Evolutionary conservation across 1,140 invertebrate genomes (phyloP).

Genomic region (Drosophila micromelanica): DNA sequence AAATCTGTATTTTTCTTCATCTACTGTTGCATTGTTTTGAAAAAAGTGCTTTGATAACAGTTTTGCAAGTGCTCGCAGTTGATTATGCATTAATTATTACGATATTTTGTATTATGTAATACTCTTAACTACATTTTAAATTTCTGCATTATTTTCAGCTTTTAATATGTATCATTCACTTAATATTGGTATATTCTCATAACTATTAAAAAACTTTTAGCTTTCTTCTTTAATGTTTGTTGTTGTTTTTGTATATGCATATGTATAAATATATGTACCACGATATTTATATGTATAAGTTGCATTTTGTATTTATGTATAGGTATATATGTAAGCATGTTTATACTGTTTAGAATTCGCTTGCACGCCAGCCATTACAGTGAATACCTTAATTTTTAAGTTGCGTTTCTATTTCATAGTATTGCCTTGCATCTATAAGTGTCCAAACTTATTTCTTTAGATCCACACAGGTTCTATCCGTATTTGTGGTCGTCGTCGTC

Average conservation of each 20-base stretch:
- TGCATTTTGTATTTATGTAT: conserved; percentile 33
- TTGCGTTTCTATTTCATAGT: conserved; percentile 26
- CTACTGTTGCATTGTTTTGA: conserved; percentile 33
- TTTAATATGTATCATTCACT: conserved; percentile 72
- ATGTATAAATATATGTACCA: conserved; percentile 68
- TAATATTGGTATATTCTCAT: conserved; percentile 62
- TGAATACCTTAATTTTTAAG: conserved; percentile 36
- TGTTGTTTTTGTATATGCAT: conserved; percentile 32
- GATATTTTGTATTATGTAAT: conserved; percentile 53
- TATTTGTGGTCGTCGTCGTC: conserved; percentile 63
- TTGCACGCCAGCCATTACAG: conserved; percentile 57
- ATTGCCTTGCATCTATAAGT: conserved; percentile 29
- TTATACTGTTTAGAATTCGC: conserved; percentile 58
- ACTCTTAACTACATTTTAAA: conserved; percentile 65
- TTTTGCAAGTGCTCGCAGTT: conserved; percentile 60
- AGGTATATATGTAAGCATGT: conserved; percentile 46
- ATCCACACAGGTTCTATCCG: conserved; percentile 70
- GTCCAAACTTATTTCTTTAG: conserved; percentile 54
- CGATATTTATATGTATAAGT: conserved; percentile 57
- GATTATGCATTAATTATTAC: conserved; percentile 63
- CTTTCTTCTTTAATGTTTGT: conserved; percentile 15
- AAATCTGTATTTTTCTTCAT: conserved; percentile 2
- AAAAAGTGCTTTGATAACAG: conserved; percentile 66
- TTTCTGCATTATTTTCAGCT: conserved; percentile 79
- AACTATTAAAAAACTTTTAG: conserved; percentile 65